Base-by-base conservation (phyloP, 2,888 invertebrate genomes). In the Agrochola litura region DNA sequence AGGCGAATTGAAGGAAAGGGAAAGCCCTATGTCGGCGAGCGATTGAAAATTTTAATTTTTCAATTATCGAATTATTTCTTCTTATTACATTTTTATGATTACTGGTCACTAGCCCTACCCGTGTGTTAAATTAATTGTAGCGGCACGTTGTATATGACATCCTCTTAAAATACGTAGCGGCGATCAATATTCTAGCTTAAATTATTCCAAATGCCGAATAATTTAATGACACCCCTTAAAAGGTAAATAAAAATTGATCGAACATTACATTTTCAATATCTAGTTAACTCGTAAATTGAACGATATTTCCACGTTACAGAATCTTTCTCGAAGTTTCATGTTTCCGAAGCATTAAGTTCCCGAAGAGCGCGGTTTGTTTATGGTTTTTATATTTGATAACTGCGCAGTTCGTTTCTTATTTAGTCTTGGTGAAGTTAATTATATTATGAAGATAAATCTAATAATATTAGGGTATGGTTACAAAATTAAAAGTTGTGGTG, bases 321-420 rank as follows among this genome's bases (percentile, higher is more conserved):
- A 80, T 75, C 41, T 60, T 49, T 1, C 6, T 65, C n/a, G 30
- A 75, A 60, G 75, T 69, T 79, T 81, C 65, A 6, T 30, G 9
- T 75, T 80, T 41, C 52, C 6, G 19, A 56, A 67, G 41, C n/a
- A 75, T 60, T 41, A 69, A 65, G n/a, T 76, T 76, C 1, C 30
- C 30, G n/a, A 61, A 2, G 9, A 65, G 30, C 22, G 54, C 16
- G 43, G 58, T 76, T 82, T 71, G 52, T 76, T 71, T 68, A 56
- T 41, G 19, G 14, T 68, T 81, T 81, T 81, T 60, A 30, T 58
- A 30, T 71, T 64, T 67, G 25, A 6, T 56, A 19, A 19, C 61
- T 52, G n/a, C 22, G 19, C 6, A 43, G n/a, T 58, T 52, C 49
- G 10, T 60, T 25, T 25, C 37, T 58, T 25, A 19, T 60, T 66